Conservation (phyloP, 2,888 invertebrate species). For the Arge pagana region DNA sequence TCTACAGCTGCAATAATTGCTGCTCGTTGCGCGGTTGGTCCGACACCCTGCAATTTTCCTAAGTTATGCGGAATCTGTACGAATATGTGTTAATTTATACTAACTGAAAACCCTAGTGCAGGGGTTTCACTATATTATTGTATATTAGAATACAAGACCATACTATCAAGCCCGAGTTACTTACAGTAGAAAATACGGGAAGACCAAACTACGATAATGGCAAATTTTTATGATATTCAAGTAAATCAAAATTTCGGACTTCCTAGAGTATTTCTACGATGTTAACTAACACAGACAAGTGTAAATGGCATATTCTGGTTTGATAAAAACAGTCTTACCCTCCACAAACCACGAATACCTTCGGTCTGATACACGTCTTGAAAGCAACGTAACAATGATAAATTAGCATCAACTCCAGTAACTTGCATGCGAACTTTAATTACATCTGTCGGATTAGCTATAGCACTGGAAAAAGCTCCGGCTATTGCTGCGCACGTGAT, state of each 20-base stretch:
- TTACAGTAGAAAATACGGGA: too few species aligned
- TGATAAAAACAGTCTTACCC: conserved; percentile 60
- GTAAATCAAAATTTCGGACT: neutral
- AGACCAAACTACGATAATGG: neutral
- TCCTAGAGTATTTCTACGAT: neutral
- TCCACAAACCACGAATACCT: conserved; percentile 86
- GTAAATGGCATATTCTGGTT: too few species aligned
- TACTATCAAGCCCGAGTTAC: too few species aligned
- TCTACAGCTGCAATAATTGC: conserved; percentile 93
- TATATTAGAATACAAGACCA: too few species aligned
- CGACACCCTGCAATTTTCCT: conserved; percentile 77
- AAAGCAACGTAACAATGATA: conserved; percentile 74
- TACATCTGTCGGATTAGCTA: conserved; percentile 95
- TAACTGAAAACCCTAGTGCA: too few species aligned
- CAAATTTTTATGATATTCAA: neutral
- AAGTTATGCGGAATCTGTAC: neutral
- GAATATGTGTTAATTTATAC: neutral
- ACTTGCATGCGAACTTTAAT: conserved; percentile 96
- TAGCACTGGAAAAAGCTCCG: conserved; percentile 90
- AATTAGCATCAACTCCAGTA: conserved; percentile 55
- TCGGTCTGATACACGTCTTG: conserved; percentile 81
- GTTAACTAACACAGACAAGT: neutral
- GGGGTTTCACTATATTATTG: too few species aligned
- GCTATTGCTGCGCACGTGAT: conserved; percentile 83
- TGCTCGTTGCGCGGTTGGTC: conserved; percentile 90